Base-by-base conservation (phyloP, 2,888 invertebrate genomes). In the Drosophila stalkeri region DNA sequence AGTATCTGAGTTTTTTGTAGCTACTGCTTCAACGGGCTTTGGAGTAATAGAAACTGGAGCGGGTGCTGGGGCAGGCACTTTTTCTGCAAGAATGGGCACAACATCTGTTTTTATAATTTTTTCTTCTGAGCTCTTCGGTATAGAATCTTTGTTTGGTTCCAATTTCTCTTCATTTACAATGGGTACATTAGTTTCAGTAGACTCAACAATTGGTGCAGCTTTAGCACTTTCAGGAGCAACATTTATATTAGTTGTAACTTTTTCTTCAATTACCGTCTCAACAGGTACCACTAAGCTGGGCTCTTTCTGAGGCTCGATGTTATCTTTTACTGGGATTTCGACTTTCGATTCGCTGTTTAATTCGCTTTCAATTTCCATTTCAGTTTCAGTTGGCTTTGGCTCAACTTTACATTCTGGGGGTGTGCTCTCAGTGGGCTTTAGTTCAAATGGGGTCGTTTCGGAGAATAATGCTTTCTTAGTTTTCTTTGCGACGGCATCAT, bases 381-480 rank as follows among this genome's bases (percentile, higher is more conserved):
- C 49, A 33, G 49, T 18, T 51, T 51, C 41, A 20, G 27, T 44
- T n/a, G 65, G 51, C 2, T 69, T 77, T 2, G 23, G 43, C 31
- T 77, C 77, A 52, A 60, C 27, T 64, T 70, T 77, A 9, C 49
- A 46, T 9, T 75, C 80, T 1, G n/a, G 35, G 2, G 39, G 11
- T 46, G 52, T 39, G 18, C 11, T 46, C 3, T 80, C 70, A n/a
- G 14, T 57, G 3, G 4, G 33, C 33, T 77, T 69, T 1, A 41
- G 55, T 18, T 79, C 83, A 18, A 78, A 82, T 6, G 71, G 56
- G 12, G 78, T 49, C 6, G 73, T 74, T n/a, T 91, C 91, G 3
- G 92, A 87, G 41, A 91, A 89, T n/a, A 92, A 71, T 3, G 91
- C 91, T 57, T 93, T 92, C 68, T 93, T 93, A 0, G 92, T 93